Percentiles rank a stretch among this genome's conserved stretches.
Conservation (phyloP, 2,797 vertebrate genomes). For the Spondyliosoma cantharus region DNA sequence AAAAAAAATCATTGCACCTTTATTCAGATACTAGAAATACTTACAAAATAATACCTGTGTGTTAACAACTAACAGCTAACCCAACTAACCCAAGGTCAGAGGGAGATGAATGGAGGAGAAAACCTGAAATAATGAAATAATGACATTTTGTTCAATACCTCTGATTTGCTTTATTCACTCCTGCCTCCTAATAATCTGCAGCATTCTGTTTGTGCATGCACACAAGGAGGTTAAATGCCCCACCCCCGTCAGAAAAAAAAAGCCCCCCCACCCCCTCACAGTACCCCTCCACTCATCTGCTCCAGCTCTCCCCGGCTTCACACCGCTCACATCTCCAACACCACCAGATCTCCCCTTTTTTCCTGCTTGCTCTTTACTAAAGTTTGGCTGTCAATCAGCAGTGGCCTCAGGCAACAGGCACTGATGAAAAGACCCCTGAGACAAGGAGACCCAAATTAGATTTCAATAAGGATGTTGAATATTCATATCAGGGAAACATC, state of each 20-base stretch:
- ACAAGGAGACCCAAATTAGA: slow-evolving; percentile 97
- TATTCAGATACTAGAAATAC: neutral
- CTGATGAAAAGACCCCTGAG: slow-evolving; percentile 99
- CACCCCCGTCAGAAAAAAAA: slow-evolving; percentile 6
- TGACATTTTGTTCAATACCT: slow-evolving; percentile 14
- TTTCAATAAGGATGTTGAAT: slow-evolving; percentile 99
- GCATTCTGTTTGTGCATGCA: slow-evolving; percentile 79
- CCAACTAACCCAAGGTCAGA: no score
- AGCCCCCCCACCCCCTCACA: slow-evolving; percentile 27
- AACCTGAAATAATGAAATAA: neutral
- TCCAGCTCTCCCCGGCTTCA: slow-evolving; percentile 77
- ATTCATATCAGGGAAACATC: slow-evolving; percentile 98
- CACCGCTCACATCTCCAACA: slow-evolving; percentile 79
- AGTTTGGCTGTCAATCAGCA: slow-evolving; percentile 96
- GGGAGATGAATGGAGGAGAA: neutral
- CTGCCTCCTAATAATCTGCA: slow-evolving; percentile 53
- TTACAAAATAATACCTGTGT: neutral
- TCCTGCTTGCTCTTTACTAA: slow-evolving; percentile 84
- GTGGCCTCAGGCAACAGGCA: slow-evolving; percentile 93
- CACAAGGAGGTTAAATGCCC: slow-evolving; percentile 75
- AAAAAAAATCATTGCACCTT: neutral
- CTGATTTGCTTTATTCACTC: slow-evolving; percentile 23
- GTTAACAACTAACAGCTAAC: neutral
- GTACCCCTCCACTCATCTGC: slow-evolving; percentile 75
- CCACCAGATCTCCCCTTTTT: slow-evolving; percentile 78